Evolutionary conservation across 2,888 invertebrate genomes (phyloP), one percentile per base, ranked within the genome.

Genomic region (Bursaphelenchus okinawaensis): DNA sequence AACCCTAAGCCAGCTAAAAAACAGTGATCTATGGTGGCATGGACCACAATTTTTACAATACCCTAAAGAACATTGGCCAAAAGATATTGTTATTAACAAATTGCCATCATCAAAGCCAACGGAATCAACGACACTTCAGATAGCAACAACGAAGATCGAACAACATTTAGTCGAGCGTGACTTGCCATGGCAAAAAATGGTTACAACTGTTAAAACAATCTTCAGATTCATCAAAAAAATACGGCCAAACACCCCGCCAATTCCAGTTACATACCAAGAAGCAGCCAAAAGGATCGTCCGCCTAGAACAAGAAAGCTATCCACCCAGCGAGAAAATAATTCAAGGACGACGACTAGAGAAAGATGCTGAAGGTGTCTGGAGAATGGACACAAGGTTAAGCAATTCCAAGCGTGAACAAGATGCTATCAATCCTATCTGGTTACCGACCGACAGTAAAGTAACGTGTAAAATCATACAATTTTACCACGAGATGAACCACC

Each of bases 391-490:
- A 9, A n/a, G 54, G 22, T 24, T 52, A n/a, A 22, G 22, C 12
- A 22, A 52, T 8, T 52, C 54, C 20, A 22, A 20, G 22, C 54
- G n/a, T n/a, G n/a, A n/a, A n/a, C n/a, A 29, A 51, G 50, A 40
- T 27, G 23, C 63, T 8, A 23, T n/a, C 1, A 16, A 63, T 12
- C 63, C 63, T 4, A 31, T 63, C 58, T 63, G 50, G 12, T 16
- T 63, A 8, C 63, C 65, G 1, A 6, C 28, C 6, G 20, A 50
- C 4, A 20, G 50, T 7, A 12, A 7, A 6, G 23, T 63, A 8
- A 31, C 59, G 3, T 7, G 7, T 19, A 8, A 7, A 8, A 22
- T 62, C 27, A 28, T 62, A 19, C 27, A 8, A 8, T 7, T 4
- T 20, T 12, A 9, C 7, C 62, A 62, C 58, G 22, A 20, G 19